Percentiles rank a stretch among this genome's conserved stretches.
phyloP scores from a whole-genome alignment of 2,113 vertebrate genomes.

The Lipophrys pholis region DNA sequence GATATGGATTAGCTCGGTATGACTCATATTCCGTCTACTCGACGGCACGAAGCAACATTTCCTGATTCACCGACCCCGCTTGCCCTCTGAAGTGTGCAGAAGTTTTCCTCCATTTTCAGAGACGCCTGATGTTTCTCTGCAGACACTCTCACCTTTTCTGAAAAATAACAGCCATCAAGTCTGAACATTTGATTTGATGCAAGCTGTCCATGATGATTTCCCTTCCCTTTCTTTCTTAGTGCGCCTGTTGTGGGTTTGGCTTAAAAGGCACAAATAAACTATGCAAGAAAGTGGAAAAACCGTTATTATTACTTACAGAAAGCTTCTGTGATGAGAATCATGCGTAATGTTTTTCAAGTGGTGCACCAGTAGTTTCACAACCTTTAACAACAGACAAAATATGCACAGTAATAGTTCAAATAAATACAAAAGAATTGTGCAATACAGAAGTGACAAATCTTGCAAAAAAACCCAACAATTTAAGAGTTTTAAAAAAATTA shows the following conservation, averaged over 20 bases:
- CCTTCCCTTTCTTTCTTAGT: neutral
- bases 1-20: neutral
- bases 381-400: neutral
- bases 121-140: slow-evolving; percentile 29
- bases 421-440: neutral
- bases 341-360: neutral
- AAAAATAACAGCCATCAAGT: slow-evolving; percentile 3
- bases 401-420: neutral
- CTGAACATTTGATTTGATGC: neutral
- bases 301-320: slow-evolving; percentile 23
- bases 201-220: neutral
- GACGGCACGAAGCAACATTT: neutral
- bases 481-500: too few species aligned
- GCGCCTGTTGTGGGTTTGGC: neutral
- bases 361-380: neutral
- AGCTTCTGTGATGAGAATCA: neutral
- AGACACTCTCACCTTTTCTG: neutral
- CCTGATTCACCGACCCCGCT: slow-evolving; percentile 40
- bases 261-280: neutral
- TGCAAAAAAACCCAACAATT: too few species aligned
- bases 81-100: slow-evolving; percentile 23
- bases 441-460: neutral
- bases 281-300: neutral
- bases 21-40: neutral
- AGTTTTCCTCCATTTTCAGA: slow-evolving; percentile 34